Percentiles rank a stretch among this genome's conserved stretches.
These are phyloP conservation scores for Liolophura sinensis DNA, from an alignment of 1,140 invertebrate species.

Conservation along the genomic window DNA sequence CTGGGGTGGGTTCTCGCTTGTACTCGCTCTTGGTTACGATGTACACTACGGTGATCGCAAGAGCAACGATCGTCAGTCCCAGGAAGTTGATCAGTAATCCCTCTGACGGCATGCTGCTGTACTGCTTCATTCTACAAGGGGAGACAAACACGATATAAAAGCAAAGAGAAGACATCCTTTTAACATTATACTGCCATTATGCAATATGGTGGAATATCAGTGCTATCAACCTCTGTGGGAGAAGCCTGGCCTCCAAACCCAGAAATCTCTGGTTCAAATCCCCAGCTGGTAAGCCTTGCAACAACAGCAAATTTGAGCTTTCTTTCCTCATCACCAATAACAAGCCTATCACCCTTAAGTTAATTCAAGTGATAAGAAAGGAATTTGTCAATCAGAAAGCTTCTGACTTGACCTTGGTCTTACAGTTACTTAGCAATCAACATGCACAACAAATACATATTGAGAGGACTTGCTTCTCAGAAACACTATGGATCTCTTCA, in stretches of 20 bases:
- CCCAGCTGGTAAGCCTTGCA: too few species aligned
- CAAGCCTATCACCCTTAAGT: neutral
- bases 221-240: too few species aligned
- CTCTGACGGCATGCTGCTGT: slow-evolving; percentile 65
- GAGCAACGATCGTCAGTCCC: slow-evolving; percentile 72
- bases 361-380: neutral
- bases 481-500: neutral
- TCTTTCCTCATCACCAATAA: too few species aligned
- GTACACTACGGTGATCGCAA: slow-evolving; percentile 73
- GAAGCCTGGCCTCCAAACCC: too few species aligned
- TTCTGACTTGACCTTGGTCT: neutral
- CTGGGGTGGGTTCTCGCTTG: slow-evolving; percentile 72
- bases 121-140: slow-evolving; percentile 33
- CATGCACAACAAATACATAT: neutral
- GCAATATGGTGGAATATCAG: too few species aligned
- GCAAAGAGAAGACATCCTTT: too few species aligned
- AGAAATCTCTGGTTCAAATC: slow-evolving; percentile 2
- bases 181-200: too few species aligned
- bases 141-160: slow-evolving; percentile 5
- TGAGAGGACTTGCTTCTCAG: too few species aligned
- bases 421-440: neutral
- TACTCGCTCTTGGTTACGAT: slow-evolving; percentile 75
- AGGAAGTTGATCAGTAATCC: slow-evolving; percentile 77
- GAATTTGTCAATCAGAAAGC: neutral
- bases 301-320: too few species aligned